Evolutionary conservation across 2,113 vertebrate species (phyloP), one percentile per base, ranked within the genome.

Genomic region (Oryzias javanicus): DNA sequence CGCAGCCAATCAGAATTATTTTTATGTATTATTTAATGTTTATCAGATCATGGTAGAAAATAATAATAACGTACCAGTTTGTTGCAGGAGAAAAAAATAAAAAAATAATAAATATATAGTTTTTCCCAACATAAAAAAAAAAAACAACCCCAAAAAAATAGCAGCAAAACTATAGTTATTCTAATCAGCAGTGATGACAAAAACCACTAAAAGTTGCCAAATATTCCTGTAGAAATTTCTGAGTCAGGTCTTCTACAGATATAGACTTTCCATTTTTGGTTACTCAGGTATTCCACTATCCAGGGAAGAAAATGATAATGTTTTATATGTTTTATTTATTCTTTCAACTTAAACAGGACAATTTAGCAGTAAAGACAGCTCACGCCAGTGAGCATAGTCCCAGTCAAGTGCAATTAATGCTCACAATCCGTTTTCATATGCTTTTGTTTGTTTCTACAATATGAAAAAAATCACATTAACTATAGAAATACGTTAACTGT

Each of bases 251-350:
- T 35, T 35, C 35, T 35, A 12, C 35, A 12, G 8, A 35, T 2
- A 35, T 35, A 8, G 8, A 35, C 35, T 13, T 10, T 12, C 8
- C 8, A 35, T 35, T 63, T 81, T 87, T 87, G 76, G 84, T 86
- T 85, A 77, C 63, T 65, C 61, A 78, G 68, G 78, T 84, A 72
- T 74, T 81, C 65, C 60, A 69, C 57, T 54, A 76, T 67, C 56
- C 24, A 18, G 64, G 74, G 64, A 74, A 72, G 59, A 41, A 22
- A 59, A 51, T 61, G 59, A 5, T 25, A 46, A 65, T 47, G 52
- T n/a, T n/a, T n/a, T 25, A 5, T 25, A 60, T 65, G 54, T 56
- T 50, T 68, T 55, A 70, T 76, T 76, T 80, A 83, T 81, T n/a
- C 55, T 72, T 74, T 76, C 79, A 53, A 80, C 82, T 75, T 22